Percentiles rank a stretch among this genome's conserved stretches.
phyloP scores from a whole-genome alignment of 1,140 invertebrate genomes.

The Patella vulgata region DNA sequence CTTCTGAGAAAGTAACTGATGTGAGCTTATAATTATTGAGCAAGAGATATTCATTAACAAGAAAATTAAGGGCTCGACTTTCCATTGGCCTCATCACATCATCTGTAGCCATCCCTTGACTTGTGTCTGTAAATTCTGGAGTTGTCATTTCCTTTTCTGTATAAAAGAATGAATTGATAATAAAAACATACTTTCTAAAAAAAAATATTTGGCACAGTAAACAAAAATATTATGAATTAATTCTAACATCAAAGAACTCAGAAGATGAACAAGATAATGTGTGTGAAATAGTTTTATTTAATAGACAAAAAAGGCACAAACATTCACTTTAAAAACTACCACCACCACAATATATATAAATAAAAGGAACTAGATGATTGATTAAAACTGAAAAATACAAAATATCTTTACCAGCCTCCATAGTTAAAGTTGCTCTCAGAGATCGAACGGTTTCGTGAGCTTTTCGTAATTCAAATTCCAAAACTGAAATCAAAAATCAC shows the following conservation, averaged over 20 bases:
- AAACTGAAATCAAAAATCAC: conserved; percentile 68
- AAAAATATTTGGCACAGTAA: too few relatives aligned
- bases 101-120: conserved; percentile 50
- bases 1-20: conserved; percentile 91
- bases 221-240: conserved; percentile 2
- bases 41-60: conserved; percentile 89
- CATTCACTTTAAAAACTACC: too few relatives aligned
- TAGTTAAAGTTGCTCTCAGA: conserved; percentile 82
- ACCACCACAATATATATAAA: too few relatives aligned
- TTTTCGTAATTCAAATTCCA: conserved; percentile 90
- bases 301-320: too few relatives aligned
- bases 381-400: too few relatives aligned
- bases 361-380: too few relatives aligned
- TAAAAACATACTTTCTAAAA: background rate
- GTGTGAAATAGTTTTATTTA: too few relatives aligned
- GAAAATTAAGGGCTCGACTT: conserved; percentile 84
- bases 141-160: conserved; percentile 74
- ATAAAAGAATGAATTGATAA: conserved; percentile 38
- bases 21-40: conserved; percentile 86
- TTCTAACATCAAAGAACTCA: conserved; percentile 2
- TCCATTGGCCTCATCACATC: conserved; percentile 83
- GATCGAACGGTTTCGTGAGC: conserved; percentile 87
- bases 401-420: conserved; percentile 67
- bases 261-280: conserved; percentile 8
- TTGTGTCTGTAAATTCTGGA: conserved; percentile 66